These are phyloP conservation scores for Melanotaenia pygmaea DNA, from an alignment of 2,797 vertebrate genomes.

Conservation along the genomic window DNA sequence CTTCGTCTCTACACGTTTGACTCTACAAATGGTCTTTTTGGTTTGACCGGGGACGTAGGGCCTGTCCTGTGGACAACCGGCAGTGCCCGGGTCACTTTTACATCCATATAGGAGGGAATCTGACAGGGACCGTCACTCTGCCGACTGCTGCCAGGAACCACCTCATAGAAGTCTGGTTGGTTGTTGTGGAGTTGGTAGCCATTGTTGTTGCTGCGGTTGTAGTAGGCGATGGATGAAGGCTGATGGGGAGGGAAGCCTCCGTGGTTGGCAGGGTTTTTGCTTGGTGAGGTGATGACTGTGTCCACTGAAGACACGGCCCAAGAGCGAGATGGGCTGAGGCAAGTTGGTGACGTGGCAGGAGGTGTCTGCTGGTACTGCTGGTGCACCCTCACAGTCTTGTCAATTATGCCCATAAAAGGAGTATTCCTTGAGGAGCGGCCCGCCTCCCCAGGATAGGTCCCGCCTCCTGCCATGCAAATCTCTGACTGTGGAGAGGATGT, in stretches of 20 bases:
- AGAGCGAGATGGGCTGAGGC: conserved; percentile 86
- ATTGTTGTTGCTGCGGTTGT: conserved; percentile 99
- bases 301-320: conserved; percentile 98
- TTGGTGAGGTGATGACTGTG: conserved; percentile 90
- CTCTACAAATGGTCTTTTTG: conserved; percentile 99
- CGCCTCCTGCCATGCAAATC: conserved; percentile 70
- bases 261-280: conserved; percentile 73
- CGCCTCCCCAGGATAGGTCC: conserved; percentile 91
- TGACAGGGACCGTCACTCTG: conserved; percentile 86
- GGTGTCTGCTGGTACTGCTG: conserved; percentile 89
- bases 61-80: conserved; percentile 89
- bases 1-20: conserved; percentile 90
- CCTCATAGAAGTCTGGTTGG: conserved; percentile 79
- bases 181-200: conserved; percentile 91
- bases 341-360: conserved; percentile 60
- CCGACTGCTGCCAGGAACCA: conserved; percentile 79
- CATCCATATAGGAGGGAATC: conserved; percentile 90
- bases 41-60: conserved; percentile 97
- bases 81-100: conserved; percentile 92
- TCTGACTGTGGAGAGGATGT: conserved; percentile 88
- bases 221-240: conserved; percentile 92
- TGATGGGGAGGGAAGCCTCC: conserved; percentile 73
- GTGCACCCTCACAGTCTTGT: conserved; percentile 92
- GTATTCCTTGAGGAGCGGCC: conserved; percentile 89
- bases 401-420: conserved; percentile 96